Conservation (phyloP, 1,140 invertebrate species). For the Rhynchophorus ferrugineus region DNA sequence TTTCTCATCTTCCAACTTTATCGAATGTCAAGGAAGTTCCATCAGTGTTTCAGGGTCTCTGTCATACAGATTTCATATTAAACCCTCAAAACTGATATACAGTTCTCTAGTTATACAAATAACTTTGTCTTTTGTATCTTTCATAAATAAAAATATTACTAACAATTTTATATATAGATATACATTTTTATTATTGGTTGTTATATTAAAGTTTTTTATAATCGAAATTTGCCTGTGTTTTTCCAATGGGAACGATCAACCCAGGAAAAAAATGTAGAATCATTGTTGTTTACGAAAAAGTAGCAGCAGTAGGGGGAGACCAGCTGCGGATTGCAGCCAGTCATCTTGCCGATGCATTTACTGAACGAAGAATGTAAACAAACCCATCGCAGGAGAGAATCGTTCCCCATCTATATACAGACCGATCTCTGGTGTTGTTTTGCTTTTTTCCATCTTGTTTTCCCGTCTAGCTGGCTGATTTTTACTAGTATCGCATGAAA, state of each 20-base stretch:
- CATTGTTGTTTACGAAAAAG: conserved; percentile 24
- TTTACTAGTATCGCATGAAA: conserved; percentile 15
- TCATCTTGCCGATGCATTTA: conserved; percentile 23
- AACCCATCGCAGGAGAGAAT: conserved; percentile 19
- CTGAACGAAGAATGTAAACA: conserved; percentile 21
- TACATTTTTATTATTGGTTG: too few species aligned
- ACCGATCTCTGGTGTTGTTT: conserved; percentile 10
- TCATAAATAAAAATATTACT: too few species aligned
- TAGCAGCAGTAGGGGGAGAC: conserved; percentile 6
- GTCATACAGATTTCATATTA: too few species aligned
- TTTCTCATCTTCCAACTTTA: too few species aligned
- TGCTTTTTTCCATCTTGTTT: conserved; percentile 18
- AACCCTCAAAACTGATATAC: too few species aligned
- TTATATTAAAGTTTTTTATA: too few species aligned
- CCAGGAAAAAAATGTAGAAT: background rate
- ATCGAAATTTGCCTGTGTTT: too few species aligned
- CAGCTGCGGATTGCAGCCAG: conserved; percentile 20
- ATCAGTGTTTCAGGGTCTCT: too few species aligned
- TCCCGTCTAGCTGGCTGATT: conserved; percentile 14
- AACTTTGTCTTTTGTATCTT: too few species aligned
- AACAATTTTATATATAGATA: too few species aligned
- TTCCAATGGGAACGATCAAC: background rate
- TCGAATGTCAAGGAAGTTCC: too few species aligned
- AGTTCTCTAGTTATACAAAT: too few species aligned
- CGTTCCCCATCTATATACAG: conserved; percentile 16